Evolutionary conservation across 2,888 invertebrate genomes (phyloP).

Genomic region (Eupithecia insigniata): DNA sequence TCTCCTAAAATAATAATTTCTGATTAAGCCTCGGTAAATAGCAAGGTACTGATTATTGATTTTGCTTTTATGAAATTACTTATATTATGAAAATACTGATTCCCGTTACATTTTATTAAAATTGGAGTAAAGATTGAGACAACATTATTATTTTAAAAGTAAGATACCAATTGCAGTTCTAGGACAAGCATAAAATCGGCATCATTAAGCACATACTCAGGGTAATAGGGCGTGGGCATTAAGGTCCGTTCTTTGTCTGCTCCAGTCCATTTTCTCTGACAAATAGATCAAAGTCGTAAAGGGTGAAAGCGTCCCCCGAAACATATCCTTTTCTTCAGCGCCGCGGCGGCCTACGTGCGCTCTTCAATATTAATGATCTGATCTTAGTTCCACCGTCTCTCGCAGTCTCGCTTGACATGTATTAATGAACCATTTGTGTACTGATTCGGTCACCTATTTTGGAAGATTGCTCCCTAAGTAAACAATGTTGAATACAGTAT

Average conservation of each 20-base stretch:
- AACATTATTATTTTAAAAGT: background rate
- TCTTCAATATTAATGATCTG: slow-evolving; percentile 83
- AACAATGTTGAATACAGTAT: slow-evolving; percentile 42
- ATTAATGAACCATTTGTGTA: slow-evolving; percentile 79
- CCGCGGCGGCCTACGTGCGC: slow-evolving; percentile 68
- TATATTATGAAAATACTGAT: background rate
- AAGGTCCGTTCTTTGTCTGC: slow-evolving; percentile 54
- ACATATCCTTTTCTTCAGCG: slow-evolving; percentile 69
- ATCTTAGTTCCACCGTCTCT: slow-evolving; percentile 79
- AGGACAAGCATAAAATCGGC: slow-evolving; percentile 64
- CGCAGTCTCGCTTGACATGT: slow-evolving; percentile 74
- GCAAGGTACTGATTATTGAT: no score
- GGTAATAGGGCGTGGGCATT: slow-evolving; percentile 46
- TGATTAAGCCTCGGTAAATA: no score
- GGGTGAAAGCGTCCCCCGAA: slow-evolving; percentile 79
- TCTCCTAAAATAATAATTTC: no score
- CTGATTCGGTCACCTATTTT: slow-evolving; percentile 67
- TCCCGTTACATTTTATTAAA: background rate
- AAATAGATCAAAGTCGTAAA: slow-evolving; percentile 76
- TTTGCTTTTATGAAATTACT: no score
- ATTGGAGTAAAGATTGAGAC: background rate
- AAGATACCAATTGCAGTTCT: slow-evolving; percentile 16
- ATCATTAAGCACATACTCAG: slow-evolving; percentile 46
- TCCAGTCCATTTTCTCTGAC: slow-evolving; percentile 64
- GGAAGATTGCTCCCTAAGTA: slow-evolving; percentile 48